Evolutionary conservation across 2,888 invertebrate genomes (phyloP), one percentile per base, ranked within the genome.

Genomic region (Aricia artaxerxes): DNA sequence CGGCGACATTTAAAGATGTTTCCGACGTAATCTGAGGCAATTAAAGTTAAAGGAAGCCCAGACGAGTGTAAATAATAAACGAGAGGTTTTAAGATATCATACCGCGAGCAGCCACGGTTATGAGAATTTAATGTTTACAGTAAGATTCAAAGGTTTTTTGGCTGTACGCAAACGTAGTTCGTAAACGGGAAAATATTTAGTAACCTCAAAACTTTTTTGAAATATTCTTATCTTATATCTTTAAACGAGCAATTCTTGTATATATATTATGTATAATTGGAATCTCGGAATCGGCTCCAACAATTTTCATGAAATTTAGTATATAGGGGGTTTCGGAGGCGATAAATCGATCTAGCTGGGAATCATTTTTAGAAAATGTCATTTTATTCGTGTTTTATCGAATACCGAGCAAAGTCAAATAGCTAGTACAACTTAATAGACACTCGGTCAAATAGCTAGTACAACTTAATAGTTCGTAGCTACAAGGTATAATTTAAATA

Each of bases 61-160:
- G 84, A 85, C 82, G 81, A 85, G 85, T 86, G 85, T 88, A 88
- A 90, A 90, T 90, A 89, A 89, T 88, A 90, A 88, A 88, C 83
- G 83, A 86, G 86, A 82, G 84, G 82, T 83, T 84, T 81, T 83
- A 79, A 49, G 80, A 53, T 73, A 79, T 78, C 53, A 78, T 78
- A 72, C 77, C 64, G 61, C 57, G 73, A 35, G 35, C 35, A 38
- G 69, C 16, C 35, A 35, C 35, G 38, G 35, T 69, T 69, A 69
- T 69, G 69, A 69, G 69, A 69, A 69, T 69, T 69, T 69, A 69
- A 69, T 69, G 69, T 69, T 69, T 69, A 69, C 69, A 69, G 69
- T 69, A 69, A 69, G 69, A 69, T 69, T 38, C 69, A 69, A 69
- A 69, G 69, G 69, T 69, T 69, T 64, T 69, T 69, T 38, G 35